Evolutionary conservation across 2,888 invertebrate genomes (phyloP).

Genomic region (Pollenia angustigena): DNA sequence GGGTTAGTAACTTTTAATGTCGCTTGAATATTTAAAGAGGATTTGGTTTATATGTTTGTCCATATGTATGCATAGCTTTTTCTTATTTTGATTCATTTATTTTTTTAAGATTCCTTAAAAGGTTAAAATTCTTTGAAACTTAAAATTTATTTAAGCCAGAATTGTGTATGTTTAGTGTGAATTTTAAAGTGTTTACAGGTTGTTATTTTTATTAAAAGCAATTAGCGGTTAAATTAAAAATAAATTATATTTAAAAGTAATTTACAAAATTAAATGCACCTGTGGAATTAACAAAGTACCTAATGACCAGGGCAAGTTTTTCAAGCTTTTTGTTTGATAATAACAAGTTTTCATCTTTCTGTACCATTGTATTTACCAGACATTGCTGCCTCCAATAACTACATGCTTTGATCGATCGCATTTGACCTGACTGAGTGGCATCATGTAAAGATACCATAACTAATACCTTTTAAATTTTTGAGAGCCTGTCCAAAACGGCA

Average conservation of each 20-base stretch:
- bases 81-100: neutral
- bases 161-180: slow-evolving; percentile 25
- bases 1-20: slow-evolving; percentile 34
- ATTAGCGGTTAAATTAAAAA: slow-evolving; percentile 35
- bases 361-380: too few species aligned
- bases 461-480: too few species aligned
- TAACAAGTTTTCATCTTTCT: too few species aligned
- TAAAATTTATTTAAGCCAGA: neutral
- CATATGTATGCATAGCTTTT: neutral
- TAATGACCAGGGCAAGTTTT: neutral
- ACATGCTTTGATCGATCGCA: too few species aligned
- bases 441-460: too few species aligned
- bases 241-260: slow-evolving; percentile 9
- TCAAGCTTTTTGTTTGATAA: neutral
- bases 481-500: too few species aligned
- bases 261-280: slow-evolving; percentile 31
- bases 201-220: slow-evolving; percentile 7
- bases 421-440: too few species aligned
- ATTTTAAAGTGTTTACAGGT: slow-evolving; percentile 23
- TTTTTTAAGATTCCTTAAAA: slow-evolving; percentile 29
- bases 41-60: slow-evolving; percentile 9
- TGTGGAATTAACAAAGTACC: slow-evolving; percentile 21
- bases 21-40: slow-evolving; percentile 22
- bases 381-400: too few species aligned
- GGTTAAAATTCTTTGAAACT: slow-evolving; percentile 46